Conservation (phyloP, 2,113 vertebrate species). For the Parus major region DNA sequence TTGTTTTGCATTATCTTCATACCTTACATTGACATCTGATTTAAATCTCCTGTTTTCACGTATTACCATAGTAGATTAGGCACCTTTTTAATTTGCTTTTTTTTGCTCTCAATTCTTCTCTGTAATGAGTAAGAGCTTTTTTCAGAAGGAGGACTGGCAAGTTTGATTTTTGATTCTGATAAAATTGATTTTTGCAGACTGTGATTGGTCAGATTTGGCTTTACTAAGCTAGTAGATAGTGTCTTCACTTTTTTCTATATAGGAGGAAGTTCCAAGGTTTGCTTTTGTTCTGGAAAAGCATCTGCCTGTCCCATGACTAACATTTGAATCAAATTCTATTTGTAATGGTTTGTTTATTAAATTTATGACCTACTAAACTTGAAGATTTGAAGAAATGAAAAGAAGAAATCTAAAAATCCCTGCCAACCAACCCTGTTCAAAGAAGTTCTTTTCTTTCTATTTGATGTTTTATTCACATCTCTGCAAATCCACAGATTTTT, state of each 20-base stretch:
- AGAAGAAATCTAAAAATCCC: neutral
- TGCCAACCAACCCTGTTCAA: neutral
- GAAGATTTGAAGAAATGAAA: neutral
- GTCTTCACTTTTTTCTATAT: neutral
- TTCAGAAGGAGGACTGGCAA: neutral
- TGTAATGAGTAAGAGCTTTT: neutral
- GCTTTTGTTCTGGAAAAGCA: neutral
- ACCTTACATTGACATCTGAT: neutral
- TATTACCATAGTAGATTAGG: neutral
- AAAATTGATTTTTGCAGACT: neutral
- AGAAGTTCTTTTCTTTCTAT: neutral
- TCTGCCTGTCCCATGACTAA: neutral
- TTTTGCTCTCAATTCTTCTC: neutral
- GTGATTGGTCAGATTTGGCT: neutral
- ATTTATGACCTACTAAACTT: neutral
- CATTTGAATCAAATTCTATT: neutral
- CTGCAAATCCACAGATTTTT: neutral
- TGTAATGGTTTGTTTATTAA: neutral
- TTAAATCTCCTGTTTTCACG: neutral
- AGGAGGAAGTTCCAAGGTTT: neutral
- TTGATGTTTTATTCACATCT: neutral
- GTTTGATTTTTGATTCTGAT: neutral
- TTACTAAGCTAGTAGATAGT: neutral
- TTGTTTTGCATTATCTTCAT: neutral
- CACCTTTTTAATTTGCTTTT: neutral